These are phyloP conservation scores for Acanthosepion pharaonis DNA, from an alignment of 2,888 invertebrate species.

Conservation along the genomic window DNA sequence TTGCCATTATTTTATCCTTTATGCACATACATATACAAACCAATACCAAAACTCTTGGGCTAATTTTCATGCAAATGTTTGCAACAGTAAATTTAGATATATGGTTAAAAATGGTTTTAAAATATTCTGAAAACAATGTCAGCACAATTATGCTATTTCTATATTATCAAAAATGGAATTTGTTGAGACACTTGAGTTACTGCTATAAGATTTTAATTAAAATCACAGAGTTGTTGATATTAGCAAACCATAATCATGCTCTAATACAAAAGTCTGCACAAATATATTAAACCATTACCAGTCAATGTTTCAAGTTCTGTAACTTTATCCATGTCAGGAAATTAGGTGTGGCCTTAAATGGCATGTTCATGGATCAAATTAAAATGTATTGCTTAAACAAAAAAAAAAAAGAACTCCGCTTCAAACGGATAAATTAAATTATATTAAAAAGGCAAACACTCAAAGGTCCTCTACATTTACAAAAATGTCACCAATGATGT, in stretches of 20 bases:
- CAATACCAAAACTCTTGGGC: not conserved
- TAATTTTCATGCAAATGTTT: too few relatives aligned
- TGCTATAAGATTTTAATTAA: too few relatives aligned
- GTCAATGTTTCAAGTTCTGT: not conserved
- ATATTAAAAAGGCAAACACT: not conserved
- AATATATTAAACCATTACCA: not conserved
- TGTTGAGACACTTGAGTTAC: not conserved
- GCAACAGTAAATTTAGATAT: too few relatives aligned
- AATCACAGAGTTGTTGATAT: not conserved
- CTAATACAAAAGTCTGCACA: not conserved
- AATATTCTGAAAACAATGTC: too few relatives aligned
- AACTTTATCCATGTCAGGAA: not conserved
- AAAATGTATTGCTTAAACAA: not conserved
- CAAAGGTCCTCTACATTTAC: not conserved
- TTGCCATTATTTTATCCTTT: not conserved
- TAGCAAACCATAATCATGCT: not conserved
- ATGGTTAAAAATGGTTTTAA: too few relatives aligned
- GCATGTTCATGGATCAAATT: not conserved
- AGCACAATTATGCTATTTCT: not conserved
- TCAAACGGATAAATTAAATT: not conserved
- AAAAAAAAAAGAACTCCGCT: not conserved
- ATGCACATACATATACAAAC: not conserved
- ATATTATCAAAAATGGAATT: not conserved
- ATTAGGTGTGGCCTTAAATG: not conserved
- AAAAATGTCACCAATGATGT: not conserved